Conservation (phyloP, 2,888 invertebrate genomes). For the Tetrapedia diversipes region DNA sequence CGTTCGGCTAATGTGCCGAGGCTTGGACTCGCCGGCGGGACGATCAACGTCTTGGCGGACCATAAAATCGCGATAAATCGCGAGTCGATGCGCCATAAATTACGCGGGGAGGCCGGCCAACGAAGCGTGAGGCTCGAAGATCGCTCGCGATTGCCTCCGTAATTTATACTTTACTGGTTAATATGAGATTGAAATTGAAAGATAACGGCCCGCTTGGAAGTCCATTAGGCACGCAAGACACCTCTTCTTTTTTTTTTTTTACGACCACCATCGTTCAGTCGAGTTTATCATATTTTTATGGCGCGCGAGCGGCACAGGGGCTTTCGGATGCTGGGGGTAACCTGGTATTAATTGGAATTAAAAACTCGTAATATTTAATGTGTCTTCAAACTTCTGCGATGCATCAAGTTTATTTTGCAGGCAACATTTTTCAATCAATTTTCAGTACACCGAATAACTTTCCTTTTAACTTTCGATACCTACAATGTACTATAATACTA, state of each 20-base stretch:
- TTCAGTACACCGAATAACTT: no score
- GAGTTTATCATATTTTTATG: conserved; percentile 43
- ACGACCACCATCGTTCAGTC: conserved; percentile 19
- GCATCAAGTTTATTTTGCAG: no score
- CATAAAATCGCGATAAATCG: conserved; percentile 71
- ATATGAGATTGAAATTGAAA: conserved; percentile 59
- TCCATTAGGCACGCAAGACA: conserved; percentile 56
- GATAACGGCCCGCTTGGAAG: conserved; percentile 53
- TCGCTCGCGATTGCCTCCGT: conserved; percentile 55
- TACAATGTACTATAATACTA: no score
- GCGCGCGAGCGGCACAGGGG: conserved; percentile 3
- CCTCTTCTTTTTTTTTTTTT: conserved; percentile 23
- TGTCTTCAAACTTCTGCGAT: no score
- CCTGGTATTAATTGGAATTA: not conserved
- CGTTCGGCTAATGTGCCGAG: conserved; percentile 58
- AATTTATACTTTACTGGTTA: conserved; percentile 63
- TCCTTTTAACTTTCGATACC: no score
- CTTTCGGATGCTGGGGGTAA: not conserved
- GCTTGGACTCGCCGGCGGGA: conserved; percentile 63
- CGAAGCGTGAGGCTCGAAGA: conserved; percentile 52
- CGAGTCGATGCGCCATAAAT: conserved; percentile 70
- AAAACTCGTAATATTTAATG: not conserved
- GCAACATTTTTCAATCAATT: no score
- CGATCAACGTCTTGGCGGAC: conserved; percentile 69
- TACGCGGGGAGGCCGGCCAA: conserved; percentile 58